Conservation (phyloP, 2,888 invertebrate genomes). For the Parnassius orleans region DNA sequence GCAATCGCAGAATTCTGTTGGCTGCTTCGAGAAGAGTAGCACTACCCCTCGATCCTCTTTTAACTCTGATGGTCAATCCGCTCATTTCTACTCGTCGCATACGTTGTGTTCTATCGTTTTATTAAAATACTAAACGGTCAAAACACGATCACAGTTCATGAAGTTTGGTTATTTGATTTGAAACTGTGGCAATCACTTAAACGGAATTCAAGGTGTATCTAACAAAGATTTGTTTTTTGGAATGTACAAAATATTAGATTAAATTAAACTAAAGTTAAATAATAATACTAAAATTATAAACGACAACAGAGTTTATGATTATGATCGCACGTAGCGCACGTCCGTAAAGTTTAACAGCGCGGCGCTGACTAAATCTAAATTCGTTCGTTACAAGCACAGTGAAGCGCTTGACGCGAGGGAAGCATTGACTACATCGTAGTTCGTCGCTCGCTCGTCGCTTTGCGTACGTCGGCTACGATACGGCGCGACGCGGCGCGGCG, state of each 20-base stretch:
- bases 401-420: slow-evolving; percentile 52
- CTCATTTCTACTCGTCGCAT: slow-evolving; percentile 76
- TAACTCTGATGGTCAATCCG: slow-evolving; percentile 78
- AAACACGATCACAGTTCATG: slow-evolving; percentile 70
- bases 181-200: slow-evolving; percentile 37
- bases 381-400: too few species aligned
- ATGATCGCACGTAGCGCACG: slow-evolving; percentile 47
- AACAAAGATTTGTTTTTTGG: slow-evolving; percentile 42
- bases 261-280: slow-evolving; percentile 20
- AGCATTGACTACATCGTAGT: slow-evolving; percentile 62
- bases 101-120: slow-evolving; percentile 61
- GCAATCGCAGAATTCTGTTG: slow-evolving; percentile 77
- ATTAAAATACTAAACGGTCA: slow-evolving; percentile 62
- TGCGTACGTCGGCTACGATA: too few species aligned
- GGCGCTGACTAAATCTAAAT: slow-evolving; percentile 60
- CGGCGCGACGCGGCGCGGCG: too few species aligned
- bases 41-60: slow-evolving; percentile 80
- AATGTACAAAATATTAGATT: slow-evolving; percentile 45
- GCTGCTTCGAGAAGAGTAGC: slow-evolving; percentile 79
- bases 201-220: background rate
- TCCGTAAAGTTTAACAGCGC: slow-evolving; percentile 58
- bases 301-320: slow-evolving; percentile 40
- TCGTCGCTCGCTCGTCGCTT: background rate
- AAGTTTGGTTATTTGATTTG: slow-evolving; percentile 45
- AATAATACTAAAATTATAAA: slow-evolving; percentile 49